Evolutionary conservation across 2,113 vertebrate species (phyloP), one percentile per base, ranked within the genome.

Genomic region (Myotis yumanensis): DNA sequence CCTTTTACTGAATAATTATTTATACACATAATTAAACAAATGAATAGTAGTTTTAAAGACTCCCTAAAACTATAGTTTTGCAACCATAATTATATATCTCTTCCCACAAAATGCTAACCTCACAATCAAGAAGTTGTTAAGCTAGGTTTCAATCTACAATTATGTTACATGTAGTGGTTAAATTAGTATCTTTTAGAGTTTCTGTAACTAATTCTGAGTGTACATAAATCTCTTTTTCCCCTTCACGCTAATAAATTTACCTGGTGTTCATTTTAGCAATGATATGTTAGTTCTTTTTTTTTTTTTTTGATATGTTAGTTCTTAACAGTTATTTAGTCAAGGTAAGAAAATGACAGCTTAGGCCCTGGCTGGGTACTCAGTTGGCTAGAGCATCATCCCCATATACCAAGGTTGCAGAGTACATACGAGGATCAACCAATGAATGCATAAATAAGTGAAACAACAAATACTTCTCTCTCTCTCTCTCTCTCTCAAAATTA

Each of bases 271-370:
- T 59, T 92, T 35, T 66, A 84, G 18, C 32, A 84, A 79, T 48
- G 35, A 46, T 30, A 86, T 46, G 43, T n/a, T 73, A 86, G 11
- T 89, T 87, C 28, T 90, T 86, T n/a, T n/a, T n/a, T n/a, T n/a
- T n/a, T n/a, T n/a, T n/a, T n/a, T n/a, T n/a, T 48, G 35, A 46
- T 30, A 86, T 46, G 43, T n/a, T 73, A 86, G 11, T 89, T 87
- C 28, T 90, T 86, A 69, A 94, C 59, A 93, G 69, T 32, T 25
- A 92, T n/a, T 96, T 35, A 57, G 66, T 69, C 75, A 90, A 59
- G 85, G 57, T 7, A 86, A 89, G 59, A 92, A 68, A 40, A 37
- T 62, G 40, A 94, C 32, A 94, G 23, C 62, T 81, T 82, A 66
- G 7, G 32, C 15, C 64, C 15, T 68, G 32, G 64, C 64, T 32